phyloP scores from a whole-genome alignment of 2,113 vertebrate genomes.

The Ursus arctos region DNA sequence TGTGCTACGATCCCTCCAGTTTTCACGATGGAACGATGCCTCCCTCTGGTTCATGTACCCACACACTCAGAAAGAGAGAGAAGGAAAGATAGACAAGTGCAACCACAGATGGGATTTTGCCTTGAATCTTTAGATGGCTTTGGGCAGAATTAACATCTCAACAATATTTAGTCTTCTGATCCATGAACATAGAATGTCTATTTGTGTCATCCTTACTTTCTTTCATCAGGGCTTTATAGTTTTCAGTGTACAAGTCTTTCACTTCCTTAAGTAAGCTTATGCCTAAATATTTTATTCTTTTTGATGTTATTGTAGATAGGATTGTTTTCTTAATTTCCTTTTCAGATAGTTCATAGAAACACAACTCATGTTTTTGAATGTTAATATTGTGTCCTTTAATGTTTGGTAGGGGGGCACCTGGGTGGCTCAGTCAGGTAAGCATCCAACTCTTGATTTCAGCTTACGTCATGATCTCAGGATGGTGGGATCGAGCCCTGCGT shows the following conservation, averaged over 20 bases:
- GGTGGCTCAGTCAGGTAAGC: not conserved
- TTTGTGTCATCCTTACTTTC: not conserved
- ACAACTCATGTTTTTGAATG: not conserved
- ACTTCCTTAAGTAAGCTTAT: not conserved
- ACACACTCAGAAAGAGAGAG: not conserved
- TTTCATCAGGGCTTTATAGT: not conserved
- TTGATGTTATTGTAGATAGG: not conserved
- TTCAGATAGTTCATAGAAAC: not conserved
- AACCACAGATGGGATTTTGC: not conserved
- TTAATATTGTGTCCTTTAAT: not conserved
- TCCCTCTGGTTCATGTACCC: not conserved
- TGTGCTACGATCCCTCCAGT: not conserved
- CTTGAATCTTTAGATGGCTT: not conserved
- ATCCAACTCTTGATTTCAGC: not conserved
- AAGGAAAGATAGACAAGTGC: not conserved
- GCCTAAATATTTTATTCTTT: not conserved
- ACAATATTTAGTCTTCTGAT: not conserved
- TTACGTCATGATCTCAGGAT: not conserved
- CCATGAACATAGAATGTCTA: not conserved
- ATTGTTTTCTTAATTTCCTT: not conserved
- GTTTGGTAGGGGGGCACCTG: not conserved
- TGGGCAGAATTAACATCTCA: not conserved
- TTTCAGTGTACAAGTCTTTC: not conserved
- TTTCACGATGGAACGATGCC: not conserved
- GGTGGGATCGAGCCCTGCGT: not conserved